Evolutionary conservation across 2,888 invertebrate species (phyloP), one percentile per base, ranked within the genome.

Genomic region (Thalpophila matura): DNA sequence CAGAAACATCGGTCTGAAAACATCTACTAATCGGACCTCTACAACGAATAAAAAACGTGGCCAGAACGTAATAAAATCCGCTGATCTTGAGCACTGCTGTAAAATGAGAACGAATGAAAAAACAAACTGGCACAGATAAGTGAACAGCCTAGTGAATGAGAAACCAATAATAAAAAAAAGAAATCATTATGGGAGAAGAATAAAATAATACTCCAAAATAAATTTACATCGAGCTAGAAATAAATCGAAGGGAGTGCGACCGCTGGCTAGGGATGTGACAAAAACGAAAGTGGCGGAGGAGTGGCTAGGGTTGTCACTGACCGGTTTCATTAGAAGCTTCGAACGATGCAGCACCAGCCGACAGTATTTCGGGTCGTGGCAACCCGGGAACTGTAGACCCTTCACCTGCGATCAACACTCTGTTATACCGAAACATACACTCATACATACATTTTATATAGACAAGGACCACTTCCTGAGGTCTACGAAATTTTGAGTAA

Each of bases 311-410:
- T 81, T 86, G 87, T 84, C 94, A 96, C 97, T 98, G 98, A 99
- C 99, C 99, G 98, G 98, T 96, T 97, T 97, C 96, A 99, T 97
- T 95, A 99, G 97, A 96, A 98, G 98, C 95, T 98, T 98, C 96
- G 99, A 99, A 96, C 99, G 97, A 95, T 99, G 99, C 96, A 99
- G 96, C 95, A 99, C 98, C 96, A 98, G 98, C 94, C 98, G 98
- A 96, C 98, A 98, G 97, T 98, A 98, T 95, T 97, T 97, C 93
- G 98, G 97, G 96, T 98, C 98, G 96, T 98, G 98, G 96, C 98
- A 98, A 95, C 99, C 99, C 94, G 98, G 98, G 96, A 98, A 98
- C 97, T 97, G 98, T 95, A 98, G 96, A 95, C 98, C 98, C 96
- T 99, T 99, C 96, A 98, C 98, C 98, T 98, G 97, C 94, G 93